These are phyloP conservation scores for Phortica variegata DNA, from an alignment of 1,140 invertebrate genomes.

Conservation along the genomic window DNA sequence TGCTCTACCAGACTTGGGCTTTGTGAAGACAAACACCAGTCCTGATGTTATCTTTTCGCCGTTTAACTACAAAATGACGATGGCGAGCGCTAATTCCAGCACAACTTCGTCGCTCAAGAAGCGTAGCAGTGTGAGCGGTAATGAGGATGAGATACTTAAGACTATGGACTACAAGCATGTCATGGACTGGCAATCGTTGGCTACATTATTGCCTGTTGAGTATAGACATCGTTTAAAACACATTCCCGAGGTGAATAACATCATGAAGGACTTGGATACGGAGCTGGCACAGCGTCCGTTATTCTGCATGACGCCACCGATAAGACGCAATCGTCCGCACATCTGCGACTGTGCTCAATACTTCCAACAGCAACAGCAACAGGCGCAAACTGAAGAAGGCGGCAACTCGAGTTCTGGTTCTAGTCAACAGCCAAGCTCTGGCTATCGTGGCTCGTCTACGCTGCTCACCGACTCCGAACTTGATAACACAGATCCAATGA, in stretches of 20 bases:
- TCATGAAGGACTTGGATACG: slow-evolving; percentile 46
- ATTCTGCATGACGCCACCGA: slow-evolving; percentile 66
- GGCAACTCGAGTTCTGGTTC: slow-evolving; percentile 67
- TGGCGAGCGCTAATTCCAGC: slow-evolving; percentile 25
- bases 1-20: slow-evolving; percentile 83
- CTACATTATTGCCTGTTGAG: slow-evolving; percentile 79
- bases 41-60: slow-evolving; percentile 65
- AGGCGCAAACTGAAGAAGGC: slow-evolving; percentile 42
- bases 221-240: slow-evolving; percentile 72
- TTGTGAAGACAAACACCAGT: slow-evolving; percentile 67
- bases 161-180: slow-evolving; percentile 80
- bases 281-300: slow-evolving; percentile 64
- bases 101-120: slow-evolving; percentile 36
- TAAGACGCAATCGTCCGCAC: slow-evolving; percentile 60
- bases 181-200: slow-evolving; percentile 87
- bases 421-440: slow-evolving; percentile 77
- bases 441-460: slow-evolving; percentile 81
- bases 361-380: slow-evolving; percentile 32
- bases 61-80: slow-evolving; percentile 54
- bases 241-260: slow-evolving; percentile 67
- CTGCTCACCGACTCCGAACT: slow-evolving; percentile 75
- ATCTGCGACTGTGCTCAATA: slow-evolving; percentile 65
- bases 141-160: slow-evolving; percentile 77
- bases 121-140: slow-evolving; percentile 71
- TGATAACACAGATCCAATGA: slow-evolving; percentile 54